Evolutionary conservation across 2,797 vertebrate species (phyloP).

Genomic region (Tarsius wallacei): DNA sequence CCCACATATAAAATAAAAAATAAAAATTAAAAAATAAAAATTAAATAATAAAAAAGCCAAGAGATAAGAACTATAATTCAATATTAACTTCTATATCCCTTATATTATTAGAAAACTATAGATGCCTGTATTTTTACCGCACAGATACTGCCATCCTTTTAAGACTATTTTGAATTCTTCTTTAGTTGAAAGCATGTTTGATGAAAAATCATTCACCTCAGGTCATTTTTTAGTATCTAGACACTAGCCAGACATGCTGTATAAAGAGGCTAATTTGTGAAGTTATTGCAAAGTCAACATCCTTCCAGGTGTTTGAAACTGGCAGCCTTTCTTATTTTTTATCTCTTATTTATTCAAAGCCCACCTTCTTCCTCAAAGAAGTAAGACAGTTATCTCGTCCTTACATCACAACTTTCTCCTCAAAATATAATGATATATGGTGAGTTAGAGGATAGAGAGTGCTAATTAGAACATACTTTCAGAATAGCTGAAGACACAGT

Average conservation of each 20-base stretch:
- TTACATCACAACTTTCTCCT: conserved; percentile 47
- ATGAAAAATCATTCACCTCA: conserved; percentile 13
- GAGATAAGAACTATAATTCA: background rate
- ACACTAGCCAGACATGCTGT: conserved; percentile 39
- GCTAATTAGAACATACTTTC: conserved; percentile 57
- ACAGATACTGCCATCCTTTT: background rate
- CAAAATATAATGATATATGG: conserved; percentile 33
- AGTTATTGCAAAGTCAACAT: conserved; percentile 61
- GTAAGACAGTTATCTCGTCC: background rate
- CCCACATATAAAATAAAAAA: background rate
- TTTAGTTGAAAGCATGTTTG: conserved; percentile 51
- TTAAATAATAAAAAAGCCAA: conserved; percentile 50
- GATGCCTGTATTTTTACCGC: background rate
- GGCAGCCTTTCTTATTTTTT: conserved; percentile 7
- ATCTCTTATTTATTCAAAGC: conserved; percentile 55
- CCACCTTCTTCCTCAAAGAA: conserved; percentile 48
- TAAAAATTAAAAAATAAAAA: conserved; percentile 8
- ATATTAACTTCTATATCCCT: background rate
- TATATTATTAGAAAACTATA: conserved; percentile 48
- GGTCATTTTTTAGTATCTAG: conserved; percentile 33
- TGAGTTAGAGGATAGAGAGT: background rate
- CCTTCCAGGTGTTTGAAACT: conserved; percentile 46
- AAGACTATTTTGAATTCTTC: background rate
- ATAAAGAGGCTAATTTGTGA: conserved; percentile 62
- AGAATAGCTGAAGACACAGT: conserved; percentile 20